Base-by-base conservation (phyloP, 2,113 vertebrate species). In the Circaetus cinerascens region DNA sequence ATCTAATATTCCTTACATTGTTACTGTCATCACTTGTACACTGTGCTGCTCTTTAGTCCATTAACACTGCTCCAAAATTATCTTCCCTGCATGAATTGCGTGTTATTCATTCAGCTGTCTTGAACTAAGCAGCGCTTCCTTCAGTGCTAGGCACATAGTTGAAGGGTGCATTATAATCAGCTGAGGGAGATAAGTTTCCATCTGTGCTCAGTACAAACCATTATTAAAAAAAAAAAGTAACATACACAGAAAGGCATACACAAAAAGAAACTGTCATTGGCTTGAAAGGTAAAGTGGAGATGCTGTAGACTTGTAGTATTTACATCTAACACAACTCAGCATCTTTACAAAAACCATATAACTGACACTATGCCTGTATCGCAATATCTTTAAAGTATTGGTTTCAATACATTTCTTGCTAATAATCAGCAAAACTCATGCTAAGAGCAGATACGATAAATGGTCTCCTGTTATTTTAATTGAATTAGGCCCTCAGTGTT, bases 51-150 rank as follows among this genome's bases (percentile, higher is more conserved):
- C 75, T 80, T 83, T 13, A 88, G 85, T 25, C 62, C 53, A 55
- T 69, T 82, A 94, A 79, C 4, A 6, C 66, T 85, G 77, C 85
- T 94, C 87, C 87, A 76, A 62, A 94, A 95, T 77, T 68, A 94
- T 75, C 91, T 51, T 88, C 85, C 55, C 72, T 90, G 67, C 40
- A 34, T 51, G 81, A 73, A 88, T 13, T 66, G 69, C 14, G 23
- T 79, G 50, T 62, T 95, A 79, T 66, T 93, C 91, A 86, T 86
- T 90, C 78, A 96, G 71, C 38, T 94, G 59, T 67, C 93, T 53
- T 85, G 71, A 94, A 74, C 55, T 85, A 83, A 86, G 80, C 45
- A 76, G 64, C 86, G 84, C 53, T 88, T 79, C 63, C 75, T 34
- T 66, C 80, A 85, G 22, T 93, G 80, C 86, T 86, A 76, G 55